A percentile compares a stretch with the other conserved stretches of the same genome.
Conservation (phyloP, 2,113 vertebrate species). For the Eptatretus burgeri region DNA sequence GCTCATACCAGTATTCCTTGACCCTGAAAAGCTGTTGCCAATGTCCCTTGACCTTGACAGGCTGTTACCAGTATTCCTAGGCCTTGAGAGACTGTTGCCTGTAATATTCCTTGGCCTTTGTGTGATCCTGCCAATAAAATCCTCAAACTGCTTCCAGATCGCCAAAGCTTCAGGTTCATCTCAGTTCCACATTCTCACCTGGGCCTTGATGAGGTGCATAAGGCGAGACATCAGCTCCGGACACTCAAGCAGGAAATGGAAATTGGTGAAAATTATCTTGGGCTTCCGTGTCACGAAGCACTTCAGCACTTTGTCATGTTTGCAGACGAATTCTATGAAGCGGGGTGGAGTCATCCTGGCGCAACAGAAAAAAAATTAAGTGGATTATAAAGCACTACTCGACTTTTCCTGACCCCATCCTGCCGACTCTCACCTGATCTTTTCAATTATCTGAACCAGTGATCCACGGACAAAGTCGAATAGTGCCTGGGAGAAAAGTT, state of each 20-base stretch:
- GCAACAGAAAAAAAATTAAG: conserved; percentile 8
- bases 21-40: too few relatives aligned
- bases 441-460: not conserved
- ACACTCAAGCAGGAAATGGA: conserved; percentile 92
- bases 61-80: too few relatives aligned
- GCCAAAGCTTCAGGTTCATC: too few relatives aligned
- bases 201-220: conserved; percentile 97
- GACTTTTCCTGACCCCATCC: too few relatives aligned
- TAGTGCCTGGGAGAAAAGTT: not conserved
- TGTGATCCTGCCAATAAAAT: too few relatives aligned
- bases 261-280: conserved; percentile 95
- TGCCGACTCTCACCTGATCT: too few relatives aligned
- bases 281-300: conserved; percentile 97
- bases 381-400: too few relatives aligned
- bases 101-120: too few relatives aligned
- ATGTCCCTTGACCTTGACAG: too few relatives aligned
- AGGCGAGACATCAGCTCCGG: conserved; percentile 95
- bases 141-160: too few relatives aligned
- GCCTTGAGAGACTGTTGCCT: too few relatives aligned
- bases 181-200: conserved; percentile 23
- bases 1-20: too few relatives aligned
- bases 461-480: not conserved
- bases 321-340: conserved; percentile 96
- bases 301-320: conserved; percentile 81
- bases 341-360: conserved; percentile 76